Base-by-base conservation (phyloP, 2,888 invertebrate genomes). In the Lathronympha strigana region DNA sequence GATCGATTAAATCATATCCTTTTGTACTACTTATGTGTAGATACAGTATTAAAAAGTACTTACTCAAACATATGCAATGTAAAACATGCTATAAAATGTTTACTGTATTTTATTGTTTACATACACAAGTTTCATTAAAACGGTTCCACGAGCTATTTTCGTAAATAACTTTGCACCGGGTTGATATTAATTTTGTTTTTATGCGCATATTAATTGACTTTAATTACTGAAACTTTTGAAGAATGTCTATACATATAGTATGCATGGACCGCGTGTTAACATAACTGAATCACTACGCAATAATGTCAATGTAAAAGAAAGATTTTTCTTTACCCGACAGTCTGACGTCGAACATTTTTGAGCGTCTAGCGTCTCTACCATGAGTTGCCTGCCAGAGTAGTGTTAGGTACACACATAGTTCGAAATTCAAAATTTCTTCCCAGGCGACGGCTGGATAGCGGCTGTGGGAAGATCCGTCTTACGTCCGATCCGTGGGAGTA, bases 181-280 rank as follows among this genome's bases (percentile, higher is more conserved):
- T 33, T 11, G 19, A 33, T 13, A 4, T n/a, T 19, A 17, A 28
- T 25, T 15, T 28, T 49, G 15, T 25, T 28, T 23, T 21, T 25
- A 49, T 49, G 15, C 28, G 49, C 25, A 49, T 49, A 28, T 21
- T 49, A 49, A 49, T 25, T 25, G 15, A 19, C 5, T 47, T 25
- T 49, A 8, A 19, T 43, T 49, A 25, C 25, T 49, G 23, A 49
- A 49, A 28, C 49, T n/a, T 49, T 49, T 28, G 25, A 49, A 15
- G n/a, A 23, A 47, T 23, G 5, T 13, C n/a, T 47, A 43, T 5
- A n/a, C n/a, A n/a, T n/a, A n/a, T n/a, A n/a, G 8, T 17, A 43
- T 19, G 43, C 19, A 43, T 43, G 47, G 23, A 47, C 19, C 23
- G 47, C 13, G 47, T 23, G 2, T 4, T 1, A 13, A 23, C 23